These are phyloP conservation scores for Pristis pectinata DNA, from an alignment of 2,797 vertebrate species.

Conservation along the genomic window DNA sequence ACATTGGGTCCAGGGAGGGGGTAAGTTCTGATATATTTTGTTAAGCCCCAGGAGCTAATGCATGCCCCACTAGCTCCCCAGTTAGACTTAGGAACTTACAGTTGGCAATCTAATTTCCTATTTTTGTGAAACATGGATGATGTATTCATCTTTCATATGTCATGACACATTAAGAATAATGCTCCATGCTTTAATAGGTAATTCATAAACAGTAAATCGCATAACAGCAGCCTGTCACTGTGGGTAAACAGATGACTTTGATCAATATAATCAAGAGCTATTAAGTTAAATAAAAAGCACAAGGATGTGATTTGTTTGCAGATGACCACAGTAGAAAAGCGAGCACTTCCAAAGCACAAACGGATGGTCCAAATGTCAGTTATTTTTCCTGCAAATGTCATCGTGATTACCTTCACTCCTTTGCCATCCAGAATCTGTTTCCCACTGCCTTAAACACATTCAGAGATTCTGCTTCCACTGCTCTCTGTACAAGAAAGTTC, in stretches of 20 bases:
- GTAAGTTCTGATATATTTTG: background rate
- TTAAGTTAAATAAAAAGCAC: background rate
- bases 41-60: background rate
- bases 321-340: background rate
- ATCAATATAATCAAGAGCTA: background rate
- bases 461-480: too few species aligned
- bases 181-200: background rate
- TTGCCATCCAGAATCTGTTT: too few species aligned
- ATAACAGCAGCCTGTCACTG: background rate
- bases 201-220: conserved; percentile 22
- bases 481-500: too few species aligned
- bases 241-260: background rate
- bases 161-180: background rate
- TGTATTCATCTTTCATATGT: background rate
- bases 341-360: background rate
- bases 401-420: too few species aligned
- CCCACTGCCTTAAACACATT: too few species aligned
- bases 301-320: background rate
- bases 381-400: background rate
- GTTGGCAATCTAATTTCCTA: background rate
- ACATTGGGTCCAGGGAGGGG: background rate
- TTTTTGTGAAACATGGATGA: background rate
- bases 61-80: background rate
- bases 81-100: background rate
- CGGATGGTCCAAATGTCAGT: background rate